Evolutionary conservation across 2,797 vertebrate genomes (phyloP).

Genomic region (Hippocampus kuda): DNA sequence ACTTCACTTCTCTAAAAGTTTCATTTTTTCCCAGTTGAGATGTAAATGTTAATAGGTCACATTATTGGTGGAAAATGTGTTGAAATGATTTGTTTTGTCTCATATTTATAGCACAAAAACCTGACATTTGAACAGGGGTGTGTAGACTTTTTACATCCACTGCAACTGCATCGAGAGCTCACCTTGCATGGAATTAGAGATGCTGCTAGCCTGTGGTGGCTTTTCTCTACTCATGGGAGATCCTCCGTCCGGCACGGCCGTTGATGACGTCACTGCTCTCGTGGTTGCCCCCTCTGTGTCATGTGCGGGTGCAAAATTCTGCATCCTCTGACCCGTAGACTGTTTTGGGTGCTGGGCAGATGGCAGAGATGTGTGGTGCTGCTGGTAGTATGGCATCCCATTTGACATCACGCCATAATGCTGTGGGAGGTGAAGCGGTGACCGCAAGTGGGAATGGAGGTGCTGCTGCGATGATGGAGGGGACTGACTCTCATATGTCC

Average conservation of each 20-base stretch:
- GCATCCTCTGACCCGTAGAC: conserved; percentile 56
- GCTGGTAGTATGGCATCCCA: conserved; percentile 71
- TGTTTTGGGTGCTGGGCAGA: conserved; percentile 55
- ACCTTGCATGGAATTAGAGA: conserved; percentile 61
- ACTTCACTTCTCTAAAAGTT: too few species aligned
- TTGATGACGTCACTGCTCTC: conserved; percentile 52
- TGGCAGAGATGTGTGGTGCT: conserved; percentile 53
- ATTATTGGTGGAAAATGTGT: neutral
- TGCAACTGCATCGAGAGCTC: neutral
- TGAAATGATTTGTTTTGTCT: neutral
- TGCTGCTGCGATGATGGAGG: conserved; percentile 60
- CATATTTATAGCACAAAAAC: neutral
- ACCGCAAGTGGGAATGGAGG: conserved; percentile 57
- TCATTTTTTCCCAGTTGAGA: too few species aligned
- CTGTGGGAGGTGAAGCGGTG: conserved; percentile 60
- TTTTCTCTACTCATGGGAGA: conserved; percentile 57
- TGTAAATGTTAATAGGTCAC: neutral
- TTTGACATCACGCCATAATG: conserved; percentile 71
- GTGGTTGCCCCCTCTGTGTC: conserved; percentile 54
- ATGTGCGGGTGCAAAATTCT: conserved; percentile 64
- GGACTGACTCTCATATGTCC: conserved; percentile 71
- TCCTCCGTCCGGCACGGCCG: conserved; percentile 49
- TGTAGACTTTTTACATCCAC: neutral
- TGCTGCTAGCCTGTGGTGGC: conserved; percentile 47
- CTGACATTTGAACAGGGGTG: too few species aligned